These are phyloP conservation scores for Stegophylla sp. DNA, from an alignment of 2,888 invertebrate species.

Conservation along the genomic window DNA sequence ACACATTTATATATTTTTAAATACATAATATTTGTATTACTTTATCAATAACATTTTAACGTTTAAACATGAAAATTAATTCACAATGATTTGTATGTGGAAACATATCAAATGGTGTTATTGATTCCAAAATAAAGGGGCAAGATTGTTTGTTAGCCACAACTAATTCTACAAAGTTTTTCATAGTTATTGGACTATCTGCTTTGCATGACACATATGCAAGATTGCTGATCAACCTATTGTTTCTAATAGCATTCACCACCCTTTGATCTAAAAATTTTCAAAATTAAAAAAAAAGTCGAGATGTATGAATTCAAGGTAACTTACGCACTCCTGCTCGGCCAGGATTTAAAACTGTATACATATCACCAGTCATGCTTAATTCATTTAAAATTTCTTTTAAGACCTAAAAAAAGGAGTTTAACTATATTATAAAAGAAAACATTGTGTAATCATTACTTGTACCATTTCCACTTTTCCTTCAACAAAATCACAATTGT, in stretches of 20 bases:
- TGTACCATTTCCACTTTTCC: slow-evolving; percentile 84
- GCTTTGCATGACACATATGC: slow-evolving; percentile 88
- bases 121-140: slow-evolving; percentile 81
- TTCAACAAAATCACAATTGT: slow-evolving; percentile 83
- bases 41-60: slow-evolving; percentile 55
- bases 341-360: slow-evolving; percentile 95
- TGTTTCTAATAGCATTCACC: slow-evolving; percentile 74
- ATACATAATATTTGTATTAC: background rate
- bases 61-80: slow-evolving; percentile 81
- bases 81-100: slow-evolving; percentile 94
- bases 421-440: background rate
- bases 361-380: slow-evolving; percentile 67
- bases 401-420: slow-evolving; percentile 62
- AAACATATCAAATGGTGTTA: slow-evolving; percentile 94
- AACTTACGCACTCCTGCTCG: slow-evolving; percentile 89
- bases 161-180: slow-evolving; percentile 84
- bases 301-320: background rate
- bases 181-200: slow-evolving; percentile 79
- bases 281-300: slow-evolving; percentile 55
- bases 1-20: background rate
- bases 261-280: slow-evolving; percentile 63
- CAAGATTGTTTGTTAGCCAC: slow-evolving; percentile 82
- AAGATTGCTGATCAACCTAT: slow-evolving; percentile 76
- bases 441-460: slow-evolving; percentile 1
- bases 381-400: slow-evolving; percentile 61